phyloP scores from a whole-genome alignment of 1,140 invertebrate genomes.

The Drosophila jambulina region DNA sequence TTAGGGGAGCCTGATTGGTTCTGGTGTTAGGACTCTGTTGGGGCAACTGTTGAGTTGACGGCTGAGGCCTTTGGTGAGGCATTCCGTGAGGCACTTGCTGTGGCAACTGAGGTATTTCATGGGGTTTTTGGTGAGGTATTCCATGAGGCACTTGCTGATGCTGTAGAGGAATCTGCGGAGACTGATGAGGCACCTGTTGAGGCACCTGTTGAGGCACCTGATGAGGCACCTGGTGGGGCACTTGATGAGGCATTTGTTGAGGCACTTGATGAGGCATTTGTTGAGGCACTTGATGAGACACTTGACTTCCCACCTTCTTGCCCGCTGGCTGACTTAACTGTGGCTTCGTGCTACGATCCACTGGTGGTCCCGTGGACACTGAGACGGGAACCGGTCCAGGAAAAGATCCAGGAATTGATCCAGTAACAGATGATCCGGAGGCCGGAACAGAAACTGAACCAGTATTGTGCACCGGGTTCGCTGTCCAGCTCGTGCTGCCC shows the following conservation, averaged over 20 bases:
- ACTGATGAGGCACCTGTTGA: neutral
- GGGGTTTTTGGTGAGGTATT: neutral
- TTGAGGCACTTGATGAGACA: neutral
- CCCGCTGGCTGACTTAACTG: constrained; percentile 10
- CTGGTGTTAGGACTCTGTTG: neutral
- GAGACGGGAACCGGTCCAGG: neutral
- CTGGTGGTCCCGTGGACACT: constrained; percentile 29
- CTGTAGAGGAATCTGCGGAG: neutral
- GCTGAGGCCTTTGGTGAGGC: neutral
- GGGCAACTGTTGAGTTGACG: neutral
- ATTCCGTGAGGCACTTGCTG: constrained; percentile 1
- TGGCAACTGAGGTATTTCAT: neutral
- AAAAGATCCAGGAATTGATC: neutral
- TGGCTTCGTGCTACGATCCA: constrained; percentile 56
- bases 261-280: neutral
- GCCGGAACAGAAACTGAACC: neutral
- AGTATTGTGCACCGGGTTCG: constrained; percentile 68
- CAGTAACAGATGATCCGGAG: neutral
- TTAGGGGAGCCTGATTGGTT: neutral
- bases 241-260: neutral
- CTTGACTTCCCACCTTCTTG: constrained; percentile 10
- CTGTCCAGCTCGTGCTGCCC: constrained; percentile 74
- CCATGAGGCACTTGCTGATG: neutral
- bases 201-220: neutral
- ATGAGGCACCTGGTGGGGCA: neutral